A percentile compares a stretch with the other conserved stretches of the same genome.
These are phyloP conservation scores for Cardiocondyla obscurior DNA, from an alignment of 1,140 invertebrate genomes.

Conservation along the genomic window DNA sequence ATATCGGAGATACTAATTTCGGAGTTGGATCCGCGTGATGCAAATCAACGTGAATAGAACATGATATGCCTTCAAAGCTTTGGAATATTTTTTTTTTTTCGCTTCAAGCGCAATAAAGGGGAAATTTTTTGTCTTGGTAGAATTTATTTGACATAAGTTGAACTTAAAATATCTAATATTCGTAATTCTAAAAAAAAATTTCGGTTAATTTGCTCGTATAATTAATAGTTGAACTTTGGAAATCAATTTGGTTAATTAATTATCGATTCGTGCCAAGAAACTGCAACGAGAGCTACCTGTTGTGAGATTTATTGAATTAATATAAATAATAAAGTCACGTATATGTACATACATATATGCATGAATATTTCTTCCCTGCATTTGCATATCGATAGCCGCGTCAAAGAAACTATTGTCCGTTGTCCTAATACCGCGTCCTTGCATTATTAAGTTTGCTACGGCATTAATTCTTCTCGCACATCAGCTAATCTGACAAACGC, in stretches of 20 bases:
- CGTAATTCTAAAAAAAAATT: neutral
- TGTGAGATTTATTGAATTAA: conserved; percentile 27
- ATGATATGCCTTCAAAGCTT: neutral
- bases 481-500: conserved; percentile 18
- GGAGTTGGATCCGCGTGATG: neutral
- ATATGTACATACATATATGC: no score
- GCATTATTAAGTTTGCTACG: conserved; percentile 23
- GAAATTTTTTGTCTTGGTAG: neutral
- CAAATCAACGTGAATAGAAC: neutral
- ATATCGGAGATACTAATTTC: conserved; percentile 24
- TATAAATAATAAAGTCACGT: no score
- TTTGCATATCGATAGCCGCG: neutral
- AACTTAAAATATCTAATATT: neutral
- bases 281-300: neutral
- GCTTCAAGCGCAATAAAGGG: neutral
- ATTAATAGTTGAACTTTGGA: neutral
- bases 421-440: neutral
- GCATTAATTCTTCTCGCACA: conserved; percentile 35
- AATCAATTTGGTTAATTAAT: neutral
- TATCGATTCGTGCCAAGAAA: neutral
- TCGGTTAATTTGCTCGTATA: neutral
- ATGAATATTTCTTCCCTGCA: conserved; percentile 3
- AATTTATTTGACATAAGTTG: neutral
- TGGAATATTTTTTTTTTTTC: neutral
- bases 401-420: conserved; percentile 24